Evolutionary conservation across 1,140 invertebrate genomes (phyloP).

Genomic region (Thaumatotibia leucotreta): DNA sequence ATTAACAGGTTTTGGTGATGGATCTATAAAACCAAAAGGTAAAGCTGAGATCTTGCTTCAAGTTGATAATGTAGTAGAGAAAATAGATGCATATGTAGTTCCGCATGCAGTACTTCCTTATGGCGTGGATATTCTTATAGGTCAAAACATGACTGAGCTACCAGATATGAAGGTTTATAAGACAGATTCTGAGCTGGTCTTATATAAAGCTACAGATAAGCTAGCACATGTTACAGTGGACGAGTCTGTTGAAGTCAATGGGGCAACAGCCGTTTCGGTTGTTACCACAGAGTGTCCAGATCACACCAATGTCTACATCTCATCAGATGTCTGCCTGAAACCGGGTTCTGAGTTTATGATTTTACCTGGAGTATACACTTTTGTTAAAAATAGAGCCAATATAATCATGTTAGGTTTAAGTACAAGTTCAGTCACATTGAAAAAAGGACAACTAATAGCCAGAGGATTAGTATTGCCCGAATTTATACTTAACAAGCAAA

Average conservation of each 20-base stretch:
- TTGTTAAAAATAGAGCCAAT: too few species aligned
- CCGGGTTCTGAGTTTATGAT: too few species aligned
- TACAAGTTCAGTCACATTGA: too few species aligned
- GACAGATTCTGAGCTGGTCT: not conserved
- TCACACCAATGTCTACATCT: too few species aligned
- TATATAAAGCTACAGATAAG: not conserved
- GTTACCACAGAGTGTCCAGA: not conserved
- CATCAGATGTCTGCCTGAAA: too few species aligned
- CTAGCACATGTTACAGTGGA: not conserved
- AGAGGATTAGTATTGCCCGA: too few species aligned
- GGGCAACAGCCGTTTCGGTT: not conserved
- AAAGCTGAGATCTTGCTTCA: not conserved
- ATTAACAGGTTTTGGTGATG: not conserved
- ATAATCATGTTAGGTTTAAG: too few species aligned
- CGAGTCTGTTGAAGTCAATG: not conserved
- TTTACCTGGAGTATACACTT: too few species aligned
- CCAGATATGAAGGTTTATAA: not conserved
- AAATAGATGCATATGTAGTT: not conserved
- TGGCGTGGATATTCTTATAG: slow-evolving; percentile 13
- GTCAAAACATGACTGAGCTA: not conserved
- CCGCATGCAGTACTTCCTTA: not conserved
- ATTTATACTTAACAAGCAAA: too few species aligned
- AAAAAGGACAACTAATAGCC: too few species aligned
- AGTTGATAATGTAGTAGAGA: not conserved
- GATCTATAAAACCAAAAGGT: not conserved